phyloP scores from a whole-genome alignment of 2,797 vertebrate genomes.

The Brachymystax lenok region DNA sequence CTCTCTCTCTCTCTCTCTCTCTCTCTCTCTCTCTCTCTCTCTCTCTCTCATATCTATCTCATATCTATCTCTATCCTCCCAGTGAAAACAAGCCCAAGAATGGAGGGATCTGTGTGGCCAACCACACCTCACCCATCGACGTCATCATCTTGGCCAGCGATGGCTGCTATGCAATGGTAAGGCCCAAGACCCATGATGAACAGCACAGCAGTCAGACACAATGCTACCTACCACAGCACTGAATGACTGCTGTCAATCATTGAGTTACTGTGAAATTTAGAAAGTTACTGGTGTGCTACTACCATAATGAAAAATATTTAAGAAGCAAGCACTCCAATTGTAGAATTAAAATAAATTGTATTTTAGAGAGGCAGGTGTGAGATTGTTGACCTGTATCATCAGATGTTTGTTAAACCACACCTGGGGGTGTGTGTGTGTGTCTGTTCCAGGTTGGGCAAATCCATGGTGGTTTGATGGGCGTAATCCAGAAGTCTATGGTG shows the following conservation, averaged over 20 bases:
- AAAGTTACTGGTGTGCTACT: neutral
- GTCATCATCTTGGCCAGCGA: slow-evolving; percentile 97
- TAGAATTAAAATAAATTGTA: no score
- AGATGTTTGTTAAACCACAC: neutral
- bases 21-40: slow-evolving; percentile 8
- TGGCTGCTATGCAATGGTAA: slow-evolving; percentile 97
- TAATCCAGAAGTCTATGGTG: slow-evolving; percentile 96
- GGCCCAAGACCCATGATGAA: neutral
- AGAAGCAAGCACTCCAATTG: neutral
- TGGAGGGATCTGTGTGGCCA: slow-evolving; percentile 96
- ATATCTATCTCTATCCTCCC: slow-evolving; percentile 15
- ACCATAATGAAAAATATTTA: neutral
- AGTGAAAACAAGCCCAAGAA: slow-evolving; percentile 94
- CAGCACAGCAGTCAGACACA: neutral
- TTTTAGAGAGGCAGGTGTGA: no score
- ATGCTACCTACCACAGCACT: neutral
- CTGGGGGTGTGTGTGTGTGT: slow-evolving; percentile 22
- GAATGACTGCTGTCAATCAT: neutral
- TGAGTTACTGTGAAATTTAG: neutral
- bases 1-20: neutral
- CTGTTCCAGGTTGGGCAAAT: slow-evolving; percentile 89
- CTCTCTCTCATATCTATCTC: no score
- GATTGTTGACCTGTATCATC: neutral
- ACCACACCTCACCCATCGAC: slow-evolving; percentile 96
- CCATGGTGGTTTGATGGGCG: slow-evolving; percentile 93